Conservation (phyloP, 2,888 invertebrate species). For the Chloromyia formosa region DNA sequence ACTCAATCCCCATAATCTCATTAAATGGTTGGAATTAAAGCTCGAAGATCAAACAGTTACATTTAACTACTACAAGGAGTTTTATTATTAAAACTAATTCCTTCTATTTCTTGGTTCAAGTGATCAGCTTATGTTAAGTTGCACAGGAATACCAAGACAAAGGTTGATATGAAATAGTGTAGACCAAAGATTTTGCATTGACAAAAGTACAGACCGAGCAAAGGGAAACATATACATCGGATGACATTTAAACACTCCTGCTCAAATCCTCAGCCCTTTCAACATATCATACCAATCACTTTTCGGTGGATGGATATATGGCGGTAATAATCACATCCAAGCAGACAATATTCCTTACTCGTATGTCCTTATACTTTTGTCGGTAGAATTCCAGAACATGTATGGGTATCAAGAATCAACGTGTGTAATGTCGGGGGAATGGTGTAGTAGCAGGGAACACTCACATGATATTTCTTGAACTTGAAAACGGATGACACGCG, state of each 20-base stretch:
- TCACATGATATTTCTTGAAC: conserved; percentile 5
- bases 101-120: conserved; percentile 18
- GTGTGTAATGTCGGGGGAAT: neutral
- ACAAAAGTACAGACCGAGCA: neutral
- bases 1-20: neutral
- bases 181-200: neutral
- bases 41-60: conserved; percentile 46
- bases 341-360: neutral
- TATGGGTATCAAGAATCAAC: too few species aligned
- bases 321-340: neutral
- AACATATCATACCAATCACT: neutral
- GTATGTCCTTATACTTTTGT: too few species aligned
- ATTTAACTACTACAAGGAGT: conserved; percentile 44
- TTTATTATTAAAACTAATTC: conserved; percentile 47
- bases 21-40: conserved; percentile 43
- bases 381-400: too few species aligned
- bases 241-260: neutral
- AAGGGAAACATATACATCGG: too few species aligned
- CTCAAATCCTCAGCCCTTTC: neutral
- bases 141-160: neutral
- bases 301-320: conserved; percentile 6
- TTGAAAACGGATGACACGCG: conserved; percentile 9
- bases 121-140: neutral
- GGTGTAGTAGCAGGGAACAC: conserved; percentile 18
- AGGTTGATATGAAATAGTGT: neutral